Conservation (phyloP, 1,140 invertebrate species). For the Drosophila lini region DNA sequence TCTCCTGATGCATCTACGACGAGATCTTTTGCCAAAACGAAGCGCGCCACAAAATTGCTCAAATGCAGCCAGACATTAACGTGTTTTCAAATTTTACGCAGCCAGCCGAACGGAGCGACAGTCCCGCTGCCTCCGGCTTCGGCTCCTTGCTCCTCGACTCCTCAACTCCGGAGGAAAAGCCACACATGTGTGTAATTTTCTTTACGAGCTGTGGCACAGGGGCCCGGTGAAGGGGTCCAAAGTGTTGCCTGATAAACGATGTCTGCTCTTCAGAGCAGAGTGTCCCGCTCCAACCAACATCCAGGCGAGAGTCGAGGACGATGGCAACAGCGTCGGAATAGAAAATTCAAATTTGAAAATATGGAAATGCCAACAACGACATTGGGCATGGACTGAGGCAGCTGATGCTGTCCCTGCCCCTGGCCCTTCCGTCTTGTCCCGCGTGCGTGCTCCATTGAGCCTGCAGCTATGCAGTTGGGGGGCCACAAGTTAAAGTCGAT, state of each 20-base stretch:
- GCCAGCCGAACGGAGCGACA: slow-evolving; percentile 61
- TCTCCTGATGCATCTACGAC: slow-evolving; percentile 3
- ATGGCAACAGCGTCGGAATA: slow-evolving; percentile 46
- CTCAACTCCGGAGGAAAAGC: slow-evolving; percentile 51
- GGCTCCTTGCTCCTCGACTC: neutral
- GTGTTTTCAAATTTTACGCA: slow-evolving; percentile 68
- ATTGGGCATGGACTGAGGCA: slow-evolving; percentile 40
- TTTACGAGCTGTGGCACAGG: slow-evolving; percentile 47
- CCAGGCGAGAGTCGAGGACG: slow-evolving; percentile 9
- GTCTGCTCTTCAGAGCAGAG: slow-evolving; percentile 42
- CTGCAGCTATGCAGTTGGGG: slow-evolving; percentile 31
- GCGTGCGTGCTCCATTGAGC: slow-evolving; percentile 31
- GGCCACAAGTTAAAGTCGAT: slow-evolving; percentile 26
- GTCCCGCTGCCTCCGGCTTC: slow-evolving; percentile 1
- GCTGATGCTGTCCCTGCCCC: slow-evolving; percentile 27
- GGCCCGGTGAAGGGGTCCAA: slow-evolving; percentile 17
- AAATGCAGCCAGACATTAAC: slow-evolving; percentile 75
- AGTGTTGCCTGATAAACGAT: slow-evolving; percentile 71
- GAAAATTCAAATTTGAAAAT: slow-evolving; percentile 83
- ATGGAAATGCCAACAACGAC: slow-evolving; percentile 66
- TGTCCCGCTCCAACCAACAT: neutral
- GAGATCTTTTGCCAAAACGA: slow-evolving; percentile 34
- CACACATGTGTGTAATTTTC: slow-evolving; percentile 81
- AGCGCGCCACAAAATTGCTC: slow-evolving; percentile 63
- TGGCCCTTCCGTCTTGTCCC: neutral